Evolutionary conservation across 2,797 vertebrate genomes (phyloP).

Genomic region (Acridotheres tristis): DNA sequence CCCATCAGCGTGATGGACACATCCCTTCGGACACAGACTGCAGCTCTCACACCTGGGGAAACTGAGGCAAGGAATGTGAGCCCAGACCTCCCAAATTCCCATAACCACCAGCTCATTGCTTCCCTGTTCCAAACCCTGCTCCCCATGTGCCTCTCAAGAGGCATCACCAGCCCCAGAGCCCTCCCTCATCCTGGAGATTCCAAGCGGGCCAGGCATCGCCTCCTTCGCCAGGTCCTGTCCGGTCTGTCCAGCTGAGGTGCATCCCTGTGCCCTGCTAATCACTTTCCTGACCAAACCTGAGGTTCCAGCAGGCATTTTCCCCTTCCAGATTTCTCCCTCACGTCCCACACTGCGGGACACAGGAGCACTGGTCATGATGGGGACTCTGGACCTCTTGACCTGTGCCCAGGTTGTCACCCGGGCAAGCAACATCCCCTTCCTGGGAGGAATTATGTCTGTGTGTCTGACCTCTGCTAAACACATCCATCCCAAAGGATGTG

Average conservation of each 20-base stretch:
- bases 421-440: not conserved
- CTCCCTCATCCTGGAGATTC: not conserved
- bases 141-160: fast-evolving
- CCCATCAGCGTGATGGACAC: fast-evolving
- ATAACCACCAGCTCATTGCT: not conserved
- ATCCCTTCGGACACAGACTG: fast-evolving
- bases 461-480: not conserved
- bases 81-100: not conserved
- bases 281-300: fast-evolving
- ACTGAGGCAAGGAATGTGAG: not conserved
- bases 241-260: fast-evolving
- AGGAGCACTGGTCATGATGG: not conserved
- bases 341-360: fast-evolving
- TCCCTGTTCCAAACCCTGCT: not conserved
- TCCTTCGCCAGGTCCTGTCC: not conserved
- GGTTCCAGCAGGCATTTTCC: not conserved
- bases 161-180: not conserved
- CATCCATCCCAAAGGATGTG: not conserved
- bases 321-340: not conserved
- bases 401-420: not conserved
- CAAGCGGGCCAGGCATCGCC: fast-evolving
- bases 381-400: not conserved
- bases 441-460: fast-evolving
- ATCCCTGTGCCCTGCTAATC: not conserved
- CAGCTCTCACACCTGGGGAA: not conserved